These are phyloP conservation scores for Bagarius yarrelli DNA, from an alignment of 2,113 vertebrate genomes.

Conservation along the genomic window DNA sequence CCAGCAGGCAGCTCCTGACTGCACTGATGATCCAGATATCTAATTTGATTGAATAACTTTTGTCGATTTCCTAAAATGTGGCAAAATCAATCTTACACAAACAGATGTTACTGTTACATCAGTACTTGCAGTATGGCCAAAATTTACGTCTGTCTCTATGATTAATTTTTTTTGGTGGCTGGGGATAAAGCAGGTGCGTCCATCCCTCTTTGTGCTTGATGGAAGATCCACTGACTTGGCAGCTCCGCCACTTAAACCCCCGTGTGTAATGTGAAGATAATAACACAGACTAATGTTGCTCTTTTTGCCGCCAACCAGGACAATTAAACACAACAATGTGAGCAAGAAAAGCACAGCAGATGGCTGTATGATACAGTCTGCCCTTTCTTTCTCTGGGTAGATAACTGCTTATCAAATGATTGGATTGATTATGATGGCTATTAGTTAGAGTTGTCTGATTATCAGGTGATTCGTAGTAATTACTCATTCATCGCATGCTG, in stretches of 20 bases:
- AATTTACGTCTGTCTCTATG: neutral
- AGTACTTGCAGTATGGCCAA: neutral
- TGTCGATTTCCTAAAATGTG: no score
- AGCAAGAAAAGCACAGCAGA: constrained; percentile 5
- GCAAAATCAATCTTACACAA: neutral
- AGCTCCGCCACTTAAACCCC: constrained; percentile 1
- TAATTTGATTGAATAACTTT: neutral
- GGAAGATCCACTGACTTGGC: constrained; percentile 5
- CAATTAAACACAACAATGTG: constrained; percentile 24
- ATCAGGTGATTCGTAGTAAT: no score
- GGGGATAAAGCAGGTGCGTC: constrained; percentile 11
- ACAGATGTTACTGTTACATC: neutral
- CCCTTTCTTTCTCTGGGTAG: neutral
- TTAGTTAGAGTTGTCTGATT: neutral
- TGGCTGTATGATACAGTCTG: neutral
- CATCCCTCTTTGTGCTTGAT: neutral
- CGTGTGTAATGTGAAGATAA: constrained; percentile 28
- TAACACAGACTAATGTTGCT: constrained; percentile 21
- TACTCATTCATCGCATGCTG: neutral
- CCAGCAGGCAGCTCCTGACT: neutral
- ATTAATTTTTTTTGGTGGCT: neutral
- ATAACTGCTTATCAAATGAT: neutral
- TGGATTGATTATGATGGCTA: neutral
- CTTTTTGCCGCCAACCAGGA: constrained; percentile 8
- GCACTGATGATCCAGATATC: neutral